phyloP scores from a whole-genome alignment of 2,797 vertebrate genomes.

The Coendou prehensilis region DNA sequence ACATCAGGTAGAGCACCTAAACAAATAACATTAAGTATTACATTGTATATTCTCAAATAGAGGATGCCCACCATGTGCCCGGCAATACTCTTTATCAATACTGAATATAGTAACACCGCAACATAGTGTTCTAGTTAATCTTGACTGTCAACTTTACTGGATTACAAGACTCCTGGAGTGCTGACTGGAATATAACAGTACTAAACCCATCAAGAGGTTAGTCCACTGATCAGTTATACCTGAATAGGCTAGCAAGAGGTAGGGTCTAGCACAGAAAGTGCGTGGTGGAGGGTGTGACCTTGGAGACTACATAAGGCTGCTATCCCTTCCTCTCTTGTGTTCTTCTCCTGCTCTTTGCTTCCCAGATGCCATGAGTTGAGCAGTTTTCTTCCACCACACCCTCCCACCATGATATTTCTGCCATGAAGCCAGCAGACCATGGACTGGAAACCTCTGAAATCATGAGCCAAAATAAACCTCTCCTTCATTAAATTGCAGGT shows the following conservation, averaged over 20 bases:
- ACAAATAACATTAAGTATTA: not conserved
- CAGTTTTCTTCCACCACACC: not conserved
- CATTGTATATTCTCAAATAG: not conserved
- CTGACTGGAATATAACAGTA: not conserved
- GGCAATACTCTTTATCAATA: not conserved
- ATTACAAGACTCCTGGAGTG: not conserved
- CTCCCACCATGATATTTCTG: not conserved
- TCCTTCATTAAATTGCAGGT: not conserved
- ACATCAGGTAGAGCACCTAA: not conserved
- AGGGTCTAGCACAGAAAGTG: not conserved
- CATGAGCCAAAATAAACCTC: not conserved
- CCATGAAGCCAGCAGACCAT: not conserved
- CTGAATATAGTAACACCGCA: not conserved
- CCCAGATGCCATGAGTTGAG: not conserved
- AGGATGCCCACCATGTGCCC: not conserved
- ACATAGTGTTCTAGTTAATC: not conserved
- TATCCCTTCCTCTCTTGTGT: not conserved
- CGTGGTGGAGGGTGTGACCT: not conserved
- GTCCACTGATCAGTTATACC: not conserved
- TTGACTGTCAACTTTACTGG: not conserved
- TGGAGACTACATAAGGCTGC: not conserved
- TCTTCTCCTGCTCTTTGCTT: not conserved
- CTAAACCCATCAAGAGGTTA: not conserved
- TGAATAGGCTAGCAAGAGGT: not conserved
- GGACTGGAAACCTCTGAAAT: not conserved